Percentiles rank a stretch among this genome's conserved stretches.
phyloP scores from a whole-genome alignment of 2,888 invertebrate genomes.

The Venustoraphidia nigricollis region DNA sequence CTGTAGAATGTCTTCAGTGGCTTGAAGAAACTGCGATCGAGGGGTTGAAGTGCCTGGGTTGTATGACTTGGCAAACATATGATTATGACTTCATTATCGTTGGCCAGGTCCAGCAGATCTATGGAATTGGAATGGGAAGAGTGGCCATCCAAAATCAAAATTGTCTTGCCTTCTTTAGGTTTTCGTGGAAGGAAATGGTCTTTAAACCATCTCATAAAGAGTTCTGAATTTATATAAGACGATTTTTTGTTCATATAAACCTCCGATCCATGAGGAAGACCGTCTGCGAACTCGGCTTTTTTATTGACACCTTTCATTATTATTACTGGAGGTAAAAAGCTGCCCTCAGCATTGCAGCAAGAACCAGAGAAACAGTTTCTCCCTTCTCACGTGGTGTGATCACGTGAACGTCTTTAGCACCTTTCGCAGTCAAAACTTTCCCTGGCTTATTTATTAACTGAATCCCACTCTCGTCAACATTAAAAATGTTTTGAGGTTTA shows the following conservation, averaged over 20 bases:
- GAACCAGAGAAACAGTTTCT: constrained; percentile 6
- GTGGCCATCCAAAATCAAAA: no score
- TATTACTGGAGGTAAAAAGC: constrained; percentile 7
- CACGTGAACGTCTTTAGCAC: constrained; percentile 5
- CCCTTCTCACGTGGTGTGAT: constrained; percentile 6
- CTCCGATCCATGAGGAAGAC: constrained; percentile 8
- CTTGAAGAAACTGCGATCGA: no score
- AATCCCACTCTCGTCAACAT: no score
- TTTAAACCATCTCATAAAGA: constrained; percentile 11
- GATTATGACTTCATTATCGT: no score
- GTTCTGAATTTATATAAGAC: constrained; percentile 9
- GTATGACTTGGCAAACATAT: no score
- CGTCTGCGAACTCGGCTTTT: constrained; percentile 10
- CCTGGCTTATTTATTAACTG: no score
- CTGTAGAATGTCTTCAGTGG: no score
- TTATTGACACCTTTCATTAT: constrained; percentile 9
- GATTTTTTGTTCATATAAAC: constrained; percentile 8
- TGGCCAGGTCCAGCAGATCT: no score
- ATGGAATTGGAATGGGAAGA: no score
- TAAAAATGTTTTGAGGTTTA: no score
- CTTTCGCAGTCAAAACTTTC: neutral
- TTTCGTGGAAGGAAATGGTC: constrained; percentile 13
- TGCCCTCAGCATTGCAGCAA: constrained; percentile 8
- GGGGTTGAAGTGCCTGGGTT: no score
- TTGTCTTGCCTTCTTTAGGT: no score